Evolutionary conservation across 2,888 invertebrate species (phyloP), one percentile per base, ranked within the genome.

Genomic region (Chaetogeoica ovagalla): DNA sequence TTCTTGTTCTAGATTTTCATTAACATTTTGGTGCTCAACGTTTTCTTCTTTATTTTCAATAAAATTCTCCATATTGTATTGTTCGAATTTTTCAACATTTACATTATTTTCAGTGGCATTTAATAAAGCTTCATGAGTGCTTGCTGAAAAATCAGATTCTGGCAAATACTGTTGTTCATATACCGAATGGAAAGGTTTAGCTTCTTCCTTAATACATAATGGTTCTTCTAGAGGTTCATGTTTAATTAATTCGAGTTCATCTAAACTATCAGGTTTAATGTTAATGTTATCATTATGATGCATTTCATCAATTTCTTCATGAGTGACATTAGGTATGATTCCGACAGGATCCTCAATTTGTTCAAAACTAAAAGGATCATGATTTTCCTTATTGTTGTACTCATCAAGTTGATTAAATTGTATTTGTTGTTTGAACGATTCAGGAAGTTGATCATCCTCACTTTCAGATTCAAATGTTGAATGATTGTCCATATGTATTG

Each of bases 401-500:
- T 75, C 75, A 68, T 75, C 75, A 68, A 68, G 59, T 48, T 75
- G 66, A 43, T 59, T 74, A 19, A 74, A 74, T 15, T 68, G 37
- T 3, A 55, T 17, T 39, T 62, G 69, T 37, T 60, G 68, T 69
- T 69, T 69, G 23, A 70, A 69, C 3, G 63, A n/a, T 63, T 70
- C 69, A n/a, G 63, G 57, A 23, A 63, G 43, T 55, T 70, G 62
- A 79, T 63, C 79, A 23, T 70, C 79, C 63, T 70, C 69, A 63
- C 63, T 79, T 69, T 79, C 79, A 39, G 79, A 79, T 23, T 79
- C 79, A 71, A 71, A 79, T 23, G 79, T 71, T 70, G 79, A 79
- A 43, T 79, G 79, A 71, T 79, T 79, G 23, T 70, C 71, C 71
- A 79, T 79, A 39, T 57, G 79, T 63, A 79, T 79, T 55, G 79